A percentile compares a stretch with the other conserved stretches of the same genome.
These are phyloP conservation scores for Acropora yongei DNA, from an alignment of 64 coral and sea anemone species.

Conservation along the genomic window DNA sequence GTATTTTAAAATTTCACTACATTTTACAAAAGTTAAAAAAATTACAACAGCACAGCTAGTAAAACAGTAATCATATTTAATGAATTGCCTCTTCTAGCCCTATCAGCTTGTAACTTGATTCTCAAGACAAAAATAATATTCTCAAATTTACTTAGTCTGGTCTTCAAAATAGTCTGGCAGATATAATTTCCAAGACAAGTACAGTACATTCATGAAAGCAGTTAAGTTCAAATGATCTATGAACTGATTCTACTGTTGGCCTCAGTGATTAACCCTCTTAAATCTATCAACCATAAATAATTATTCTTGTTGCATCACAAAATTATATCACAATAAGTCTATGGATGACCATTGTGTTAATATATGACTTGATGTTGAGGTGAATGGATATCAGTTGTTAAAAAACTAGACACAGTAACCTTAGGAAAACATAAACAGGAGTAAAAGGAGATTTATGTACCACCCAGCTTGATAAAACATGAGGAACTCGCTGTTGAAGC, in stretches of 20 bases:
- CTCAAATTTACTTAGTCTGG: not conserved
- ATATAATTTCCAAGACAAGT: not conserved
- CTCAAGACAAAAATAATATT: not conserved
- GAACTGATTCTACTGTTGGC: too few relatives aligned
- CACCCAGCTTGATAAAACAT: constrained; percentile 67
- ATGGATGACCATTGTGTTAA: too few relatives aligned
- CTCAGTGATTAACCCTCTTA: too few relatives aligned
- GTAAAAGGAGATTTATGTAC: constrained; percentile 21
- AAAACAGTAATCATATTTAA: not conserved
- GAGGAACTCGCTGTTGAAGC: constrained; percentile 54
- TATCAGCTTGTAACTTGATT: not conserved
- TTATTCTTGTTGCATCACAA: too few relatives aligned
- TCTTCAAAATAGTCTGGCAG: too few relatives aligned
- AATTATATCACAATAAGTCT: too few relatives aligned
- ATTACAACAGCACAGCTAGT: too few relatives aligned
- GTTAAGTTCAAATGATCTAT: not conserved
- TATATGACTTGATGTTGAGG: not conserved
- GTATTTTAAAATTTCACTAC: too few relatives aligned
- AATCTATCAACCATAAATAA: too few relatives aligned
- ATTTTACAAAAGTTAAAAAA: too few relatives aligned
- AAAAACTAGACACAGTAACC: too few relatives aligned
- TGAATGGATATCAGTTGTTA: too few relatives aligned
- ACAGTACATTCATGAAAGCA: not conserved
- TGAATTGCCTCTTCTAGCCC: not conserved
- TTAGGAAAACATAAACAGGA: not conserved